Evolutionary conservation across 2,888 invertebrate species (phyloP), one percentile per base, ranked within the genome.

Genomic region (Callosobruchus maculatus): DNA sequence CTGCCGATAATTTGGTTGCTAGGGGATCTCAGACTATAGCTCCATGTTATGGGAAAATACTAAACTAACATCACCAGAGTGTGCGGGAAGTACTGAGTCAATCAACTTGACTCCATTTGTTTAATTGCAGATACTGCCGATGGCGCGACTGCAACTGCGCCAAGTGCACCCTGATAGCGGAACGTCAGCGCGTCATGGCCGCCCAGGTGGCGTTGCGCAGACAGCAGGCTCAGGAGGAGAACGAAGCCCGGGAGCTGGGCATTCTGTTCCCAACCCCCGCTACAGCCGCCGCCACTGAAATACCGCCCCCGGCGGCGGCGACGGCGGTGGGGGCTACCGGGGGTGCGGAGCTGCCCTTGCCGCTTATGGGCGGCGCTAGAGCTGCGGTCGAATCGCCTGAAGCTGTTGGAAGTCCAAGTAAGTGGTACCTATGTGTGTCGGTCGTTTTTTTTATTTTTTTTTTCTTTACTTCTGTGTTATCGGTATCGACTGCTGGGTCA

Each of bases 111-210:
- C 26, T 26, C 7, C 7, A 4, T 7, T 49, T 7, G 13, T 49
- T 49, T 49, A 3, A 2, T 49, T 49, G 13, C 13, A 49, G 49
- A 49, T 98, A 98, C 88, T 99, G 98, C 87, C 92, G 97, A 76
- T 99, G 97, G 98, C 89, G 96, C 77, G 98, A 99, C 89, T 99
- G 99, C 89, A 95, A 96, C 80, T 99, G 97, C 88, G 97, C 98
- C 74, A 99, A 99, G 89, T 99, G 98, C 89, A 98, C 97, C 21
- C 92, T 99, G 78, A 99, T 99, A 80, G 98, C 98, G 0, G 98
- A 99, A 89, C 88, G 98, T 77, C 98, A 99, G 88, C 90, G 98
- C 68, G 98, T 99, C 76, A 99, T 99, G 98, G 98, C 98, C 21
- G 98, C 98, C 72, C 90, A 96, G 93, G 98, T 98, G 78, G 98